A percentile compares a stretch with the other conserved stretches of the same genome.
These are phyloP conservation scores for Gavialis gangeticus DNA, from an alignment of 2,113 vertebrate species.

Conservation along the genomic window DNA sequence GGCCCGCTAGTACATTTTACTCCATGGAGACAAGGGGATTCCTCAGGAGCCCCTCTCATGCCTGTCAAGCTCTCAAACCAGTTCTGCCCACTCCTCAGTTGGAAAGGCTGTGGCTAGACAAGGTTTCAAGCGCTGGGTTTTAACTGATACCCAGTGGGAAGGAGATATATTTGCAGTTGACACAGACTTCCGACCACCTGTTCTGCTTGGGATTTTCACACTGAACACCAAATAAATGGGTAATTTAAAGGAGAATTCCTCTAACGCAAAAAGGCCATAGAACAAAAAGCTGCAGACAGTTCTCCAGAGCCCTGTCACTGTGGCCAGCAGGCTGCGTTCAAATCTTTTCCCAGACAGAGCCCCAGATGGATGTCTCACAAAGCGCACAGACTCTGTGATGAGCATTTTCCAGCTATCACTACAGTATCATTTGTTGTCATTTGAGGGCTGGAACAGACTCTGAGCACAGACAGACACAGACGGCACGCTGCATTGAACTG, in stretches of 20 bases:
- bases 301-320: accelerated
- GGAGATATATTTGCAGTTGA: background rate
- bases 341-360: background rate
- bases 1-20: background rate
- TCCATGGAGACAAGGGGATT: background rate
- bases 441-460: accelerated
- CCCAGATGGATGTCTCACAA: background rate
- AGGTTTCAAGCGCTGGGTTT: background rate
- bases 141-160: background rate
- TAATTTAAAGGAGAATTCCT: background rate
- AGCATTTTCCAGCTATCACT: background rate
- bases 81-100: background rate
- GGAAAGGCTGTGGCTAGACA: background rate
- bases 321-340: background rate
- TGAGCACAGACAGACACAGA: accelerated
- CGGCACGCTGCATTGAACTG: accelerated
- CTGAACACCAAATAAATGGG: background rate
- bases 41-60: background rate
- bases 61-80: background rate
- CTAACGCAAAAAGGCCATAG: background rate
- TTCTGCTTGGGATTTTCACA: background rate
- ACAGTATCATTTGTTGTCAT: accelerated
- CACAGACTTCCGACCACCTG: background rate
- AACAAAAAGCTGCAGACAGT: accelerated
- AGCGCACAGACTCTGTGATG: accelerated